Percentiles rank a stretch among this genome's conserved stretches.
phyloP scores from a whole-genome alignment of 2,797 vertebrate genomes.

The Otolemur crassicaudatus region DNA sequence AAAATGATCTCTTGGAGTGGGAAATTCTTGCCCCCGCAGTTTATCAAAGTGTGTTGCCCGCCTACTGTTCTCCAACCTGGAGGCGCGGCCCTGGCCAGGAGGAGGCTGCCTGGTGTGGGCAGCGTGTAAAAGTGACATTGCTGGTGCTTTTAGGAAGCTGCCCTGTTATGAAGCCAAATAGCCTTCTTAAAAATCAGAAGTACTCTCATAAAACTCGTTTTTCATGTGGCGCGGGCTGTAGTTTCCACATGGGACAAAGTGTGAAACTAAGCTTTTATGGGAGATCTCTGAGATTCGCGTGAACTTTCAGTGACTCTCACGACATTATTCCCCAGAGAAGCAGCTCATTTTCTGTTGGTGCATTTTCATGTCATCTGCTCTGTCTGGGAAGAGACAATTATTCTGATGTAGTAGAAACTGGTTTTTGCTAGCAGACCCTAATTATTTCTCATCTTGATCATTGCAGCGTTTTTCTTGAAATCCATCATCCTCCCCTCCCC shows the following conservation, averaged over 20 bases:
- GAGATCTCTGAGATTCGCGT: constrained; percentile 71
- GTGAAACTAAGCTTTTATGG: constrained; percentile 83
- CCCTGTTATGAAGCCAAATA: constrained; percentile 50
- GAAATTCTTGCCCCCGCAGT: background rate
- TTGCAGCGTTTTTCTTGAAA: background rate
- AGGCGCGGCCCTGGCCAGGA: background rate
- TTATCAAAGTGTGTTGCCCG: background rate
- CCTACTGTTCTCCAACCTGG: fast-evolving
- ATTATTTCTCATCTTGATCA: background rate
- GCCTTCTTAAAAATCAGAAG: constrained; percentile 80
- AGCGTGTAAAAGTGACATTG: background rate
- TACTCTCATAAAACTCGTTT: constrained; percentile 82
- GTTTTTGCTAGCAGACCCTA: background rate
- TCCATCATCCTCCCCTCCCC: background rate
- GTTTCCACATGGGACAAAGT: constrained; percentile 75
- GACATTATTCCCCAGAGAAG: constrained; percentile 70
- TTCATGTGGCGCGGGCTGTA: constrained; percentile 69
- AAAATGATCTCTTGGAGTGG: background rate
- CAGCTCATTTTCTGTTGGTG: constrained; percentile 58
- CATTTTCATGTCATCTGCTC: background rate
- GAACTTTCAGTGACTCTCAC: constrained; percentile 83
- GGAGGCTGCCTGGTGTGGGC: background rate
- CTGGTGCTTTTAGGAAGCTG: constrained; percentile 61
- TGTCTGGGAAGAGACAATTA: background rate
- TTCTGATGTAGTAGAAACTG: background rate